These are phyloP conservation scores for Julus scandinavius DNA, from an alignment of 2,888 invertebrate species.

Conservation along the genomic window DNA sequence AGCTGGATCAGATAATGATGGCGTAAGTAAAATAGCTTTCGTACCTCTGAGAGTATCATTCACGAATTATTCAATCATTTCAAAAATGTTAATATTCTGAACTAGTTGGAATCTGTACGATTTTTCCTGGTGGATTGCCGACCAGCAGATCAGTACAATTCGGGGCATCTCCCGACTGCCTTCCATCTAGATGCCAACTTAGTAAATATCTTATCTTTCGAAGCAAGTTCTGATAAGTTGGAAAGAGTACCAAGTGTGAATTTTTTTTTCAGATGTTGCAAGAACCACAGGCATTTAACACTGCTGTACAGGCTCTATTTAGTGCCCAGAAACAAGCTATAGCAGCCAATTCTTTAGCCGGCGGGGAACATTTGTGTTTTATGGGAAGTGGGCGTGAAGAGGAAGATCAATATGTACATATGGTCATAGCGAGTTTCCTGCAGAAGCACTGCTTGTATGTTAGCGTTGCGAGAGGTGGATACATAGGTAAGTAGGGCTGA, in stretches of 20 bases:
- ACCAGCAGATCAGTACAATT: slow-evolving; percentile 95
- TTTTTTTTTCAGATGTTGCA: slow-evolving; percentile 80
- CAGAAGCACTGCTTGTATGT: slow-evolving; percentile 94
- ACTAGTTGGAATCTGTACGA: slow-evolving; percentile 70
- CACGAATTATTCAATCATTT: neutral
- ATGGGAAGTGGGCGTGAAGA: slow-evolving; percentile 93
- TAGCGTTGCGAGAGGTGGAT: slow-evolving; percentile 91
- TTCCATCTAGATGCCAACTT: slow-evolving; percentile 97
- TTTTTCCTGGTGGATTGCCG: slow-evolving; percentile 98
- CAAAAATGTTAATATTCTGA: neutral
- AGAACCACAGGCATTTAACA: slow-evolving; percentile 93
- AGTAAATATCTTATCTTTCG: slow-evolving; percentile 65
- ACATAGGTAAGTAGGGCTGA: slow-evolving; percentile 69
- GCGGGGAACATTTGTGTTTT: slow-evolving; percentile 71
- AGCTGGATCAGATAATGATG: slow-evolving; percentile 55
- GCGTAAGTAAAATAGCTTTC: neutral
- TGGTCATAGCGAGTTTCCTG: slow-evolving; percentile 97
- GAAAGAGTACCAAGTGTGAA: neutral
- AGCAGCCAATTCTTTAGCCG: slow-evolving; percentile 78
- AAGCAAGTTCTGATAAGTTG: neutral
- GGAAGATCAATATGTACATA: slow-evolving; percentile 95
- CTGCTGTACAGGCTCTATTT: slow-evolving; percentile 92
- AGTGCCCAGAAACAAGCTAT: slow-evolving; percentile 88
- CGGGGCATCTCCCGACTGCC: slow-evolving; percentile 95
- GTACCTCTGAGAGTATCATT: neutral